These are phyloP conservation scores for Naso thynnoides DNA, from an alignment of 2,797 vertebrate genomes.

Conservation along the genomic window DNA sequence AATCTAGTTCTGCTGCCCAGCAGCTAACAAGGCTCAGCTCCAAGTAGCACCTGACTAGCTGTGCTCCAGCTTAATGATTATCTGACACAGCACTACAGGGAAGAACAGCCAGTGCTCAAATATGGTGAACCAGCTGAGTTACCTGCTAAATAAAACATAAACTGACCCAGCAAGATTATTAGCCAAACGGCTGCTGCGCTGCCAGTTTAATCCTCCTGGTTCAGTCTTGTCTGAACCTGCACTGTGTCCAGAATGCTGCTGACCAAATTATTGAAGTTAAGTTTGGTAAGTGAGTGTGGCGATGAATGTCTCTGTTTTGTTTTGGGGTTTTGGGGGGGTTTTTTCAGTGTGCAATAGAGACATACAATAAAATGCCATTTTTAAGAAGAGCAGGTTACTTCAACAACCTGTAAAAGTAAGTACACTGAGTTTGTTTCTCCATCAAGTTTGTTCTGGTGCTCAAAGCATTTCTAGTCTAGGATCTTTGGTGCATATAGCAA, in stretches of 20 bases:
- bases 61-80: constrained; percentile 22
- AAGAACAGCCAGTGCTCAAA: constrained; percentile 43
- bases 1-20: background rate
- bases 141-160: constrained; percentile 53
- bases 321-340: too few relatives aligned
- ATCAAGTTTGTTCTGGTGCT: too few relatives aligned
- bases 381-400: background rate
- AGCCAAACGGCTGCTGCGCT: constrained; percentile 19
- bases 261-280: constrained; percentile 24
- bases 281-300: background rate
- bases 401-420: background rate
- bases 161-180: constrained; percentile 45
- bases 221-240: background rate
- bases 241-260: constrained; percentile 5
- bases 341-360: constrained; percentile 7
- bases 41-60: constrained; percentile 4
- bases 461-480: too few relatives aligned
- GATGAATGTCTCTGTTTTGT: background rate
- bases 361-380: background rate
- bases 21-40: constrained; percentile 15
- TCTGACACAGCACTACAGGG: constrained; percentile 26
- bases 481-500: too few relatives aligned
- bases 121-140: constrained; percentile 46
- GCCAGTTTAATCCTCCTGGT: constrained; percentile 16
- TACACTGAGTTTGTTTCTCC: background rate